Conservation (phyloP, 2,797 vertebrate species). For the Dendrocincla fuliginosa region DNA sequence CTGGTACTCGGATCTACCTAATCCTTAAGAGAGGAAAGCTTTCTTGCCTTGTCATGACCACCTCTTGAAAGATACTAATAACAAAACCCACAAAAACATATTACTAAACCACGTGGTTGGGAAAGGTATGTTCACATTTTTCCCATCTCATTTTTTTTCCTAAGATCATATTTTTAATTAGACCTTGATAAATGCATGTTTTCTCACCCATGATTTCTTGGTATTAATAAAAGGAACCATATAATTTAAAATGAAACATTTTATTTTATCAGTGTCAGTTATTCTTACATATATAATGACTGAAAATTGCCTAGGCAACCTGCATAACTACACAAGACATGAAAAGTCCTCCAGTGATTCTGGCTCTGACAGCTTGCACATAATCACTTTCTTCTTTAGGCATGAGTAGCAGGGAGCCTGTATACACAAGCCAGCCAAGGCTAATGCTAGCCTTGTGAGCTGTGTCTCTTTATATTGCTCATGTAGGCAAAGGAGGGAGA, state of each 20-base stretch:
- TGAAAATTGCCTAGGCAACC: slow-evolving; percentile 47
- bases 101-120: neutral
- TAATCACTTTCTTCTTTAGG: neutral
- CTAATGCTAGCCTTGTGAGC: fast-evolving
- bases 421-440: neutral
- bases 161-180: neutral
- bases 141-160: neutral
- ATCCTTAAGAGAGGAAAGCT: neutral
- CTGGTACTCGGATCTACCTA: fast-evolving
- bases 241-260: neutral
- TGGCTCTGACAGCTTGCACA: neutral
- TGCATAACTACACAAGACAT: neutral
- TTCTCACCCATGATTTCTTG: neutral
- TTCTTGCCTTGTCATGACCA: neutral
- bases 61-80: neutral
- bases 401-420: neutral
- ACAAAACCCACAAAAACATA: neutral
- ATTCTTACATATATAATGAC: neutral
- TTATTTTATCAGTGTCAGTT: neutral
- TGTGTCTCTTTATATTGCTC: neutral
- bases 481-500: neutral
- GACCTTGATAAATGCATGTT: neutral
- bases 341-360: neutral
- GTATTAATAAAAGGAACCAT: neutral
- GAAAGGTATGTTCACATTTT: neutral